These are phyloP conservation scores for Podarcis cretensis DNA, from an alignment of 2,113 vertebrate species.

Conservation along the genomic window DNA sequence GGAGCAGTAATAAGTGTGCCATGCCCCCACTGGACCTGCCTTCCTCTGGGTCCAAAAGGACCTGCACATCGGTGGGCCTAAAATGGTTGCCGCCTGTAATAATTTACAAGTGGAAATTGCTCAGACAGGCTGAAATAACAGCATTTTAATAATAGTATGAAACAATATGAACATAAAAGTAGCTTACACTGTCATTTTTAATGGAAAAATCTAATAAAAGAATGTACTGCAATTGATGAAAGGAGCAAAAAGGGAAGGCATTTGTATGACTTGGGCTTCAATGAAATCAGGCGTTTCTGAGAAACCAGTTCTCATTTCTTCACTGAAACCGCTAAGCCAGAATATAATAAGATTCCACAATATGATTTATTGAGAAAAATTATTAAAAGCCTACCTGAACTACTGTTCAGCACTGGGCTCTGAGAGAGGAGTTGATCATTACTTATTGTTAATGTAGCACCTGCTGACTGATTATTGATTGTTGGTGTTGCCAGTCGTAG, in stretches of 20 bases:
- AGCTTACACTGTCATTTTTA: neutral
- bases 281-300: neutral
- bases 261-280: neutral
- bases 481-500: conserved; percentile 78
- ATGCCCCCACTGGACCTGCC: too few relatives aligned
- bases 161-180: neutral
- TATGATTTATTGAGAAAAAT: conserved; percentile 1
- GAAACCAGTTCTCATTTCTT: neutral
- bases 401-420: conserved; percentile 66
- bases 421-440: conserved; percentile 88
- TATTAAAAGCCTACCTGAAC: conserved; percentile 58
- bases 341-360: neutral
- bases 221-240: neutral
- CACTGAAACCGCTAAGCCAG: too few relatives aligned
- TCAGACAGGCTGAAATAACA: neutral
- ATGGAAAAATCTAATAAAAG: neutral
- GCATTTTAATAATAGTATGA: neutral
- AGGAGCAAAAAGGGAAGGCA: neutral
- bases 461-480: conserved; percentile 73
- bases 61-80: too few relatives aligned
- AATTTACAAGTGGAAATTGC: neutral
- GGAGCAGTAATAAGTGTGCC: too few relatives aligned
- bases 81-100: neutral
- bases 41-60: too few relatives aligned
- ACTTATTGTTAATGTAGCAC: conserved; percentile 82